Evolutionary conservation across 2,113 vertebrate genomes (phyloP).

Genomic region (Neodontobutis hainanensis): DNA sequence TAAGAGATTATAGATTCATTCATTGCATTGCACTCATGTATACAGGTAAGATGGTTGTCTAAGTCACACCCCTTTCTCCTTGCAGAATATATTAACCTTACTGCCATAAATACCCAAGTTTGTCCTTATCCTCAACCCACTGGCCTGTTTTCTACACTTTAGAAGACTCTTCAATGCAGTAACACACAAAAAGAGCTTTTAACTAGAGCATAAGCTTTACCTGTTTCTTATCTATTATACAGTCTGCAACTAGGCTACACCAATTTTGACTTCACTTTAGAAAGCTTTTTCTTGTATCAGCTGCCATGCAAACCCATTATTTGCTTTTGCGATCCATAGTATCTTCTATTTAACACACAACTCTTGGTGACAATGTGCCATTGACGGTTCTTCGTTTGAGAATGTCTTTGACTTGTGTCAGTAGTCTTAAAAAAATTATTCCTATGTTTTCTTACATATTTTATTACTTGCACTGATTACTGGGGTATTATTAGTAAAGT

Average conservation of each 20-base stretch:
- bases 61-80: conserved; percentile 3
- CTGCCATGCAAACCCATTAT: conserved; percentile 27
- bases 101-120: conserved; percentile 16
- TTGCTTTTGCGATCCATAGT: conserved; percentile 25
- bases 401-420: no score
- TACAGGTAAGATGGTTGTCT: no score
- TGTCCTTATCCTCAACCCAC: conserved; percentile 5
- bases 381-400: no score
- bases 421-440: no score
- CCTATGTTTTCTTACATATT: no score
- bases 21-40: not conserved
- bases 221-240: no score
- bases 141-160: conserved; percentile 14
- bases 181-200: not conserved
- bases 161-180: not conserved
- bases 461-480: no score
- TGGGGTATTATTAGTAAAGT: no score
- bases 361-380: no score
- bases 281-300: conserved; percentile 34
- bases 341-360: conserved; percentile 4
- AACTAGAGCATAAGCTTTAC: no score
- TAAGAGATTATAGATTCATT: conserved; percentile 1
- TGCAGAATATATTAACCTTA: conserved; percentile 3
- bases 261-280: not conserved
- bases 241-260: no score